phyloP scores from a whole-genome alignment of 1,140 invertebrate genomes.

The Cotesia glomerata region DNA sequence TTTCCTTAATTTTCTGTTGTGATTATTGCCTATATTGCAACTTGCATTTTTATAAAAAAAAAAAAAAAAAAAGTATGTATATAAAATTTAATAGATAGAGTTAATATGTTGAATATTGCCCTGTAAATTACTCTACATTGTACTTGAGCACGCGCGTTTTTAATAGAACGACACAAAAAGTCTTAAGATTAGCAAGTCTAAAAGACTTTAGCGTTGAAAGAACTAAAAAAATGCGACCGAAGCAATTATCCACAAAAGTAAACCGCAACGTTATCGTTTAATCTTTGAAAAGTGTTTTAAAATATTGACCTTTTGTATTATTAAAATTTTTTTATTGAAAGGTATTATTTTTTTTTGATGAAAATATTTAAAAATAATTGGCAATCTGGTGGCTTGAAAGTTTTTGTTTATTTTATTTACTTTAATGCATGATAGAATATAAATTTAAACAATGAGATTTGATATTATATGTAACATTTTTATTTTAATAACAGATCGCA shows the following conservation, averaged over 20 bases:
- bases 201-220: background rate
- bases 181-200: background rate
- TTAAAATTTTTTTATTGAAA: too few species aligned
- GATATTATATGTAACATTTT: background rate
- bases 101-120: background rate
- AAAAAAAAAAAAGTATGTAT: too few species aligned
- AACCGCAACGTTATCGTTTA: too few species aligned
- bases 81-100: too few species aligned
- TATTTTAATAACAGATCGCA: conserved; percentile 74
- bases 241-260: too few species aligned
- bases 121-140: conserved; percentile 5
- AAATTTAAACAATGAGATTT: too few species aligned
- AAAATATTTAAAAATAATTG: background rate
- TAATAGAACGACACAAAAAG: conserved; percentile 7
- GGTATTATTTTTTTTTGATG: background rate
- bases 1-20: too few species aligned
- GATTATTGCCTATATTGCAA: too few species aligned
- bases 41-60: too few species aligned
- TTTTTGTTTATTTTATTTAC: background rate
- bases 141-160: conserved; percentile 21
- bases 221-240: background rate
- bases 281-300: too few species aligned
- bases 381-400: background rate
- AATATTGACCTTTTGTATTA: too few species aligned
- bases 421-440: too few species aligned